Percentiles rank a stretch among this genome's conserved stretches.
These are phyloP conservation scores for Tiliqua scincoides DNA, from an alignment of 2,113 vertebrate species.

Conservation along the genomic window DNA sequence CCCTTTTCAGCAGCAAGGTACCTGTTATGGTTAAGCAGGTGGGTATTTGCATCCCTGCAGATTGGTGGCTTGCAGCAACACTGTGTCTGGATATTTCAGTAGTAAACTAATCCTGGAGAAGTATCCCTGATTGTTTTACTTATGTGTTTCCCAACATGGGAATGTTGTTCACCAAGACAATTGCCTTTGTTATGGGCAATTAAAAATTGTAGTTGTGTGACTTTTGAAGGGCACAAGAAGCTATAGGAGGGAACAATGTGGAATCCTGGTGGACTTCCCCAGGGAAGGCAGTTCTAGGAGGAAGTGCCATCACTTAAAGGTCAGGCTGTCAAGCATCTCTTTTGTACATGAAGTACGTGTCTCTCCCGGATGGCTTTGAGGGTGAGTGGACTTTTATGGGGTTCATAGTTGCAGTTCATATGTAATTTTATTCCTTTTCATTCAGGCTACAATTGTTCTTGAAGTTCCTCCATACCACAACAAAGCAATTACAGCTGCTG, in stretches of 20 bases:
- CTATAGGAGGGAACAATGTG: too few species aligned
- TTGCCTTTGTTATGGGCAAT: neutral
- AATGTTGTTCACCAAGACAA: neutral
- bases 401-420: neutral
- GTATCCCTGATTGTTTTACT: neutral
- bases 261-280: neutral
- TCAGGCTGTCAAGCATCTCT: neutral
- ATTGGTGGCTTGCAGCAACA: too few species aligned
- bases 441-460: conserved; percentile 90
- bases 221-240: neutral
- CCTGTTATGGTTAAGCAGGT: too few species aligned
- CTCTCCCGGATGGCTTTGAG: neutral
- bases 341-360: neutral
- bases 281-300: neutral
- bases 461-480: conserved; percentile 97
- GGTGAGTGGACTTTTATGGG: neutral
- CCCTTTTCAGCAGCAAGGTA: neutral
- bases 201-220: neutral
- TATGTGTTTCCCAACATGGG: neutral
- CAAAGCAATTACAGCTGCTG: conserved; percentile 88
- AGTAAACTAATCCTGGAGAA: neutral
- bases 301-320: neutral
- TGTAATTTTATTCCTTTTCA: conserved; percentile 37
- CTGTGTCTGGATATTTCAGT: neutral
- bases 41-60: neutral